phyloP scores from a whole-genome alignment of 2,113 vertebrate genomes.

The Tachysurus vachellii region DNA sequence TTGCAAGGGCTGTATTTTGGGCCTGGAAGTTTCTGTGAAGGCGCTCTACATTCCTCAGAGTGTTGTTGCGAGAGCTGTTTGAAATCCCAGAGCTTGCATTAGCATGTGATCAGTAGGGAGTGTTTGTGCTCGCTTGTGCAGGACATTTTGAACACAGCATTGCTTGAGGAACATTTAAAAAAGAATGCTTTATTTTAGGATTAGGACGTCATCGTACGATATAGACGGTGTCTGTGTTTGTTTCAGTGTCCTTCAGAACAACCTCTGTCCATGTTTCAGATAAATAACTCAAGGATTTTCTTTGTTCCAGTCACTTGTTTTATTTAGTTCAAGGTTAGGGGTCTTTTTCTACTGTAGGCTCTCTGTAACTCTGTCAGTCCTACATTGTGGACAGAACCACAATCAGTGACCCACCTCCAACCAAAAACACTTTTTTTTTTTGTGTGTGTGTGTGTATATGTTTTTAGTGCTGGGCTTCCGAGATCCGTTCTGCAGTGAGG shows the following conservation, averaged over 20 bases:
- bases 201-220: not conserved
- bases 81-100: slow-evolving; percentile 35
- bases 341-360: not conserved
- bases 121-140: slow-evolving; percentile 25
- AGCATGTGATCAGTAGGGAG: slow-evolving; percentile 53
- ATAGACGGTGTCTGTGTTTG: not conserved
- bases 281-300: not conserved
- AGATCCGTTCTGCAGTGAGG: slow-evolving; percentile 85
- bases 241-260: not conserved
- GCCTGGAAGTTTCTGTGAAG: slow-evolving; percentile 38
- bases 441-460: slow-evolving; percentile 19
- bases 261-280: not conserved
- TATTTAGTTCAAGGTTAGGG: not conserved
- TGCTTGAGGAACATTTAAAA: not conserved
- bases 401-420: not conserved
- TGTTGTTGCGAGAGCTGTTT: slow-evolving; percentile 30
- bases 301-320: not conserved
- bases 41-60: slow-evolving; percentile 48
- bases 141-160: not conserved
- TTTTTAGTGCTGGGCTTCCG: slow-evolving; percentile 82
- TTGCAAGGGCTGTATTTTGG: slow-evolving; percentile 47
- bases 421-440: not conserved
- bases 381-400: not conserved
- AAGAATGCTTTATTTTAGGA: not conserved
- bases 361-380: not conserved